Evolutionary conservation across 2,888 invertebrate genomes (phyloP), one percentile per base, ranked within the genome.

Genomic region (Macropis europaea): DNA sequence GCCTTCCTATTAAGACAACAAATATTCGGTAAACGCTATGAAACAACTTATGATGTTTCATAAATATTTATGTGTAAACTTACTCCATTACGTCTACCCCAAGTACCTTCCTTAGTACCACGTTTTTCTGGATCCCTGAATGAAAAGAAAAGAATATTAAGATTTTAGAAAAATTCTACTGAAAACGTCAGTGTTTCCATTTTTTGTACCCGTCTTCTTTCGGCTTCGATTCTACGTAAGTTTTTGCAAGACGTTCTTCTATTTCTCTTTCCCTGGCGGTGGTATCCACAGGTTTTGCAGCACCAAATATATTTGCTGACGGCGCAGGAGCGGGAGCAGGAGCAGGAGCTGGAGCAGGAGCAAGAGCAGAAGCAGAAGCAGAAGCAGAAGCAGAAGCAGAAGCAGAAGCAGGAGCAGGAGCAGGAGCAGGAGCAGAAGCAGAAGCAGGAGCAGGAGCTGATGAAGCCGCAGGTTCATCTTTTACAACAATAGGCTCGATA

Each of bases 251-350:
- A 79, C 96, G 94, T 87, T 97, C 96, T 88, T 98, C 98, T 76
- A 98, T 98, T 91, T 97, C 96, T 57, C 96, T 92, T 86, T 98
- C 97, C 82, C 95, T 93, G 45, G 96, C 95, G 54, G 96, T 94
- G 1, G 98, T 99, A 88, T 98, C 97, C 0, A 99, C 98, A 0
- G 98, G 98, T 88, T 96, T 97, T 15, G 98, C 98, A 28, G 94
- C 95, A n/a, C 98, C 98, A 89, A 98, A 98, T 79, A 98, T 97
- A 63, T 95, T 95, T 47, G 94, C 93, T 0, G 94, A 92, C 1
- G 94, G 91, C 53, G 92, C 92, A 7, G 92, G 92, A 7, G 87
- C 70, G 22, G 84, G 76, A 47, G 79, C 74, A 81, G 77, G 89
- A 84, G 74, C 91, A 22, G 77, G 82, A 85, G 73, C 91, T 17